Percentiles rank a stretch among this genome's conserved stretches.
phyloP scores from a whole-genome alignment of 2,888 invertebrate genomes.

The Phaonia tiefii region DNA sequence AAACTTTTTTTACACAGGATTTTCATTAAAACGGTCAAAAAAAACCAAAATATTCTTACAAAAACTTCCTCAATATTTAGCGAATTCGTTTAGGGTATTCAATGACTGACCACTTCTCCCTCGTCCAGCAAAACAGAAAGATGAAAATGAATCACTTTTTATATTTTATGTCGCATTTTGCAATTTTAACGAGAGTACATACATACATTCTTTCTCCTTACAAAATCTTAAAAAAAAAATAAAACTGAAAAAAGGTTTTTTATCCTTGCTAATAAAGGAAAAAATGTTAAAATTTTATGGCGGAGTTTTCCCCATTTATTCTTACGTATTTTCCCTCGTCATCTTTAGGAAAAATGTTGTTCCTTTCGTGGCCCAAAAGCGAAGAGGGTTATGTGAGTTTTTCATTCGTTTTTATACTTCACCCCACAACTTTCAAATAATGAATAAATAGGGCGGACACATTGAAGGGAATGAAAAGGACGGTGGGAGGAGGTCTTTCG shows the following conservation, averaged over 20 bases:
- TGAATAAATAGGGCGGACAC: neutral
- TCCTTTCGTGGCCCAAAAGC: constrained; percentile 26
- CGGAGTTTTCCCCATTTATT: constrained; percentile 46
- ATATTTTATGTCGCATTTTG: constrained; percentile 60
- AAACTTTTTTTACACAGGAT: too few relatives aligned
- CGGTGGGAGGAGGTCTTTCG: neutral
- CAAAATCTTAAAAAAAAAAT: constrained; percentile 28
- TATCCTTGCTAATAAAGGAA: constrained; percentile 12
- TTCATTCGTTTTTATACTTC: constrained; percentile 7
- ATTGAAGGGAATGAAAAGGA: neutral
- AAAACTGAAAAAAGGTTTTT: constrained; percentile 40
- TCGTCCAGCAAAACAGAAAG: too few relatives aligned
- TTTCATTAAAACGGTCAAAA: too few relatives aligned
- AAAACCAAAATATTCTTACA: too few relatives aligned
- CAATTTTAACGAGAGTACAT: constrained; percentile 62
- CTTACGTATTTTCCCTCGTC: constrained; percentile 28
- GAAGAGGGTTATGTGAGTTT: constrained; percentile 19
- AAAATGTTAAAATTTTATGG: constrained; percentile 56
- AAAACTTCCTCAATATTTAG: too few relatives aligned
- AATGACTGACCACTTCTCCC: too few relatives aligned
- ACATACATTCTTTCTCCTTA: constrained; percentile 45
- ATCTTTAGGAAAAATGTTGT: constrained; percentile 47
- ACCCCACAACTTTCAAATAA: neutral
- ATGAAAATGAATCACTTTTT: constrained; percentile 26
- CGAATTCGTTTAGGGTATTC: too few relatives aligned